Evolutionary conservation across 2,888 invertebrate species (phyloP), one percentile per base, ranked within the genome.

Genomic region (Stenodema calcarata): DNA sequence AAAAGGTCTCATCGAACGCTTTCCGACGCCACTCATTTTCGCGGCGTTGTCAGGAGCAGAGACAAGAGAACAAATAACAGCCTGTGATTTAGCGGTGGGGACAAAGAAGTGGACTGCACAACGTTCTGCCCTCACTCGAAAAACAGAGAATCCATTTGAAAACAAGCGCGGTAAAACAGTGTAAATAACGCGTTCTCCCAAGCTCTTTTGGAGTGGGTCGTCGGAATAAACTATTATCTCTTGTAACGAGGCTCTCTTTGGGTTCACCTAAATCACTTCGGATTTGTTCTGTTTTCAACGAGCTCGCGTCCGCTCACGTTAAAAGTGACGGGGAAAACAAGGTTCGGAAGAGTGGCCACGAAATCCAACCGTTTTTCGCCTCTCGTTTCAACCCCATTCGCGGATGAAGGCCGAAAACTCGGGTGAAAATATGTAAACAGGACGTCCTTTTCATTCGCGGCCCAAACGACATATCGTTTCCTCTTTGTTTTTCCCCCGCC

Each of bases 161-260:
- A 78, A 78, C 78, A 78, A 73, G 78, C 75, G 18, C 78, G 44
- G 78, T 78, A 78, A 78, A 78, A 78, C 78, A 44, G 78, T 44
- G 78, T 44, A 78, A 78, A 78, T 78, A 78, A 78, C 78, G 41
- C 78, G 18, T 62, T 23, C 62, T 16, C 35, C 50, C 50, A n/a
- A 50, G 50, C 62, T 62, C 62, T 62, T 62, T 23, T 23, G 23
- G 23, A 62, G 78, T 44, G 78, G 47, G 44, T 23, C 16, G 78
- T n/a, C 27, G 42, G 44, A 27, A 44, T 44, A 78, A 78, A 78
- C 78, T 78, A 78, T 78, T 78, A 78, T 78, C 78, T 78, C 78
- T 27, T 23, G 78, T 78, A 78, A 78, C 78, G 44, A 44, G 78
- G 41, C 78, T n/a, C 78, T 44, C 44, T 47, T 78, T 27, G n/a